A percentile compares a stretch with the other conserved stretches of the same genome.
Evolutionary conservation across 2,113 vertebrate species (phyloP).

Genomic region (Chlamydotis undulata): DNA sequence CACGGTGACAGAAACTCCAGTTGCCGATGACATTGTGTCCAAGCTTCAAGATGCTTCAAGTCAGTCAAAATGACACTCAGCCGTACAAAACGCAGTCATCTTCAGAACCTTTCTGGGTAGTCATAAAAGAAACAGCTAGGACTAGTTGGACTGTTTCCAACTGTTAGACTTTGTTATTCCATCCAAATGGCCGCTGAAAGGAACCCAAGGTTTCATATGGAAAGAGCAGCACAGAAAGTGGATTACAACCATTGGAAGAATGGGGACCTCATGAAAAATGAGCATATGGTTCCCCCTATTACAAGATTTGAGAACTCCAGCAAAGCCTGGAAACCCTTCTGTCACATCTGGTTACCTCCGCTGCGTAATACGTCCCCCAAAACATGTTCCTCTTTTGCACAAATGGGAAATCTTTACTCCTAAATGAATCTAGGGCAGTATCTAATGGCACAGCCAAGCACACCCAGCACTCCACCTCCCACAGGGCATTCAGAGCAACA

Average conservation of each 20-base stretch:
- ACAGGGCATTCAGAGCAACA: not conserved
- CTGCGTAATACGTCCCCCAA: not conserved
- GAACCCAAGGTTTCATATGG: not conserved
- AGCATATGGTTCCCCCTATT: not conserved
- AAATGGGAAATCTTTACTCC: not conserved
- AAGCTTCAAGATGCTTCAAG: not conserved
- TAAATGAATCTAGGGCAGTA: not conserved
- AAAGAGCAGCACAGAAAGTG: not conserved
- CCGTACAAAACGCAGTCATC: not conserved
- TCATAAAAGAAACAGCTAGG: not conserved
- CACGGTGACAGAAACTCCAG: not conserved
- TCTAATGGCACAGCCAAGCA: not conserved
- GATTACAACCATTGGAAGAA: not conserved
- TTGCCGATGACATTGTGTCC: not conserved
- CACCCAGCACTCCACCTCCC: not conserved
- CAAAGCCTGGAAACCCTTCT: not conserved
- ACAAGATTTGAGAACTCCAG: constrained; percentile 14
- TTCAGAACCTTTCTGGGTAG: not conserved
- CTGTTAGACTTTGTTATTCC: not conserved
- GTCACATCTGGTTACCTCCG: not conserved
- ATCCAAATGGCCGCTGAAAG: not conserved
- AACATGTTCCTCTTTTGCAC: not conserved
- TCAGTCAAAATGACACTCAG: not conserved
- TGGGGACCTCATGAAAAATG: not conserved
- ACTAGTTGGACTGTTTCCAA: not conserved